phyloP scores from a whole-genome alignment of 2,888 invertebrate genomes.

The Frankliniella intonsa region DNA sequence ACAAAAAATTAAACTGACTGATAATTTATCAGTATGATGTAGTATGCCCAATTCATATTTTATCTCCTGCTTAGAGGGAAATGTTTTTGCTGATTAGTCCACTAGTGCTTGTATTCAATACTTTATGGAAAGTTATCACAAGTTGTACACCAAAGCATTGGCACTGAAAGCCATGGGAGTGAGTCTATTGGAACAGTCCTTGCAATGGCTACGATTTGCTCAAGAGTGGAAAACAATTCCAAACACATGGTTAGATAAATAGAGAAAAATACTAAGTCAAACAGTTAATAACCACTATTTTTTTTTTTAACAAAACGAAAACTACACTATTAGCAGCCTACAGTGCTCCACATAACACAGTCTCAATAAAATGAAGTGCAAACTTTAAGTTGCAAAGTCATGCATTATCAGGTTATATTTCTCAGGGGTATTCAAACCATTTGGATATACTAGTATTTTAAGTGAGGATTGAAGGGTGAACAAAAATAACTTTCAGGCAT shows the following conservation, averaged over 20 bases:
- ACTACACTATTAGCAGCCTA: background rate
- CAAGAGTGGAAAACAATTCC: background rate
- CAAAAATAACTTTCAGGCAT: background rate
- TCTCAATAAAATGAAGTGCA: conserved; percentile 15
- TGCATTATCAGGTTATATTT: background rate
- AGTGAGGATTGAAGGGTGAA: too few species aligned
- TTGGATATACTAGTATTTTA: too few species aligned
- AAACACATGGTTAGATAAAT: conserved; percentile 3
- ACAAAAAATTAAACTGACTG: too few species aligned
- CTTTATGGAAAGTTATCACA: background rate
- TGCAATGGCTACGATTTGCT: background rate
- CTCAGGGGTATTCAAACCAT: background rate
- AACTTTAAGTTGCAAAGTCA: background rate
- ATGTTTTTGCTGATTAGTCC: background rate
- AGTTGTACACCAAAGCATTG: background rate
- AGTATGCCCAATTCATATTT: too few species aligned
- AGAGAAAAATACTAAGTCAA: conserved; percentile 7
- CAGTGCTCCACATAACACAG: conserved; percentile 22
- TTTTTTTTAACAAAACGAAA: background rate
- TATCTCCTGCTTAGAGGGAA: background rate
- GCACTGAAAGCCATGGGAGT: conserved; percentile 9
- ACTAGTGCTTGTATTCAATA: background rate
- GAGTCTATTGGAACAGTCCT: conserved; percentile 20
- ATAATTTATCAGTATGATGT: too few species aligned
- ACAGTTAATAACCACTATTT: conserved; percentile 17